phyloP scores from a whole-genome alignment of 2,797 vertebrate species.

The Aulostomus chinensis region DNA sequence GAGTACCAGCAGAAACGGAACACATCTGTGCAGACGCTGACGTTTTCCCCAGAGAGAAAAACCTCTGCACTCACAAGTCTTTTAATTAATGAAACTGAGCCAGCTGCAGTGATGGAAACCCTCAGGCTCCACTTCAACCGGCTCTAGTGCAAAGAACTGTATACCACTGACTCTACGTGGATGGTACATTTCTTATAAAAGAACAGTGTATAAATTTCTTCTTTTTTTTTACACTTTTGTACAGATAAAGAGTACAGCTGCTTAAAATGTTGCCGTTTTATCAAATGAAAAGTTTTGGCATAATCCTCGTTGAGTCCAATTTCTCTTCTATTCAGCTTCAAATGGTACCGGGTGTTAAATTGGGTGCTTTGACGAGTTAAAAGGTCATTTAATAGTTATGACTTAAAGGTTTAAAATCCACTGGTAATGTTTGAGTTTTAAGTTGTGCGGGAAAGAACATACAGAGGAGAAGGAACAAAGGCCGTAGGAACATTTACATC shows the following conservation, averaged over 20 bases:
- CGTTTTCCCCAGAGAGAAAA: slow-evolving; percentile 9
- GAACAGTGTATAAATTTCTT: too few species aligned
- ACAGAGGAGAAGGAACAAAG: too few species aligned
- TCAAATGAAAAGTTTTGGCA: neutral
- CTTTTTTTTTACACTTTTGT: too few species aligned
- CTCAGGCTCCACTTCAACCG: slow-evolving; percentile 11
- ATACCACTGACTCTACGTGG: too few species aligned
- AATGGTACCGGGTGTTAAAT: too few species aligned
- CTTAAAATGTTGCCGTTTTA: slow-evolving; percentile 28
- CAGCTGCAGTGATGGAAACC: slow-evolving; percentile 25
- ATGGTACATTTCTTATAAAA: slow-evolving; percentile 7
- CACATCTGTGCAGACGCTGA: slow-evolving; percentile 42
- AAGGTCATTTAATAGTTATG: neutral
- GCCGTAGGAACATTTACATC: too few species aligned
- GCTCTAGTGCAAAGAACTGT: slow-evolving; percentile 1
- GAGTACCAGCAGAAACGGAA: slow-evolving; percentile 8
- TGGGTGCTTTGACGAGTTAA: too few species aligned
- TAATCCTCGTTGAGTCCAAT: too few species aligned
- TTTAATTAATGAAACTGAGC: slow-evolving; percentile 43
- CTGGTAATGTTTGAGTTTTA: too few species aligned
- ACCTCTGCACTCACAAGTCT: neutral
- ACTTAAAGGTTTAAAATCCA: slow-evolving; percentile 1
- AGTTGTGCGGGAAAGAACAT: neutral
- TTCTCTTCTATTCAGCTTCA: too few species aligned
- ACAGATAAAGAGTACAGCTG: too few species aligned